Evolutionary conservation across 2,113 vertebrate genomes (phyloP).

Genomic region (Nibea albiflora): DNA sequence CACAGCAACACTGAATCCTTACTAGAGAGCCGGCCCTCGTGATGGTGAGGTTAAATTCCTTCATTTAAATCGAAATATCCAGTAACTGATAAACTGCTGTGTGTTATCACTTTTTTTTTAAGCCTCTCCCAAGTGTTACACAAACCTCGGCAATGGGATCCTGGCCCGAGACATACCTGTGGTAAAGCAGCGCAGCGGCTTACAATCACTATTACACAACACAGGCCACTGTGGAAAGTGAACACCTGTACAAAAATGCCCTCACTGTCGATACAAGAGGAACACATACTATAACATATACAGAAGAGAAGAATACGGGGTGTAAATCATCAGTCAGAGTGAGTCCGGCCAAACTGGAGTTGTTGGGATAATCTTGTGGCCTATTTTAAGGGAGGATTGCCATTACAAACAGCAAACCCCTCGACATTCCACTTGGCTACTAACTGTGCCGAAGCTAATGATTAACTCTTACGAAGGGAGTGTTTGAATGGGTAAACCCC

Average conservation of each 20-base stretch:
- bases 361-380: conserved; percentile 14
- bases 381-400: conserved; percentile 25
- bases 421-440: conserved; percentile 52
- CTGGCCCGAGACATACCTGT: conserved; percentile 69
- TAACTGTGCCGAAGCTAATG: conserved; percentile 59
- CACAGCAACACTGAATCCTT: conserved; percentile 10
- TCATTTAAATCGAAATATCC: conserved; percentile 1
- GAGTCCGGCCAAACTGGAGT: neutral
- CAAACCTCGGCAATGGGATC: conserved; percentile 35
- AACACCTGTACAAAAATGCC: conserved; percentile 51
- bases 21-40: neutral
- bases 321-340: conserved; percentile 1
- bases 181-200: conserved; percentile 53
- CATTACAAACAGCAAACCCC: conserved; percentile 39
- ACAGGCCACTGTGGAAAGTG: conserved; percentile 30
- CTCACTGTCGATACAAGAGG: conserved; percentile 27
- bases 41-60: conserved; percentile 1
- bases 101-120: conserved; percentile 9
- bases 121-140: conserved; percentile 9
- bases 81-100: neutral
- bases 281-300: conserved; percentile 25
- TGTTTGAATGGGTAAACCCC: conserved; percentile 51
- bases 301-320: conserved; percentile 11
- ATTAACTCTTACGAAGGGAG: conserved; percentile 64
- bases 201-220: conserved; percentile 64